Evolutionary conservation across 2,888 invertebrate genomes (phyloP).

Genomic region (Dolomedes plantarius): DNA sequence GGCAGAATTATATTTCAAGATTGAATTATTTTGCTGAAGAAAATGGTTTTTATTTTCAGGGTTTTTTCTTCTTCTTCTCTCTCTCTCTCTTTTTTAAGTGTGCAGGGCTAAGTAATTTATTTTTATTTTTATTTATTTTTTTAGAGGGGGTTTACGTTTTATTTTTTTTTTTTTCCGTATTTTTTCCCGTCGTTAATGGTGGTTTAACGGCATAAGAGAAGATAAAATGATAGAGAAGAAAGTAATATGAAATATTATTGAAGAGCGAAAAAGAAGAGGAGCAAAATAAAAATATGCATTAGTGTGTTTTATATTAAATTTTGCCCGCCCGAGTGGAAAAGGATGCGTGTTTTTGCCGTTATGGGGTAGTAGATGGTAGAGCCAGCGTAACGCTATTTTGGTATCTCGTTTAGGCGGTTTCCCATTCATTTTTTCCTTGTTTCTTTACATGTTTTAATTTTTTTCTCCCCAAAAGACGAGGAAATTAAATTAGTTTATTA

Average conservation of each 20-base stretch:
- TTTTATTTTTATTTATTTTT: slow-evolving; percentile 3
- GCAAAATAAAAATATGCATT: slow-evolving; percentile 7
- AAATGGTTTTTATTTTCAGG: slow-evolving; percentile 32
- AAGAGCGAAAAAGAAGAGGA: background rate
- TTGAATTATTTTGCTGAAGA: slow-evolving; percentile 60
- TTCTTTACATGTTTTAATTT: too few species aligned
- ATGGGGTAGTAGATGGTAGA: too few species aligned
- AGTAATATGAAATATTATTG: slow-evolving; percentile 14
- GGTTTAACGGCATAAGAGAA: slow-evolving; percentile 2
- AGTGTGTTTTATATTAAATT: slow-evolving; percentile 1
- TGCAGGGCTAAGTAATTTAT: slow-evolving; percentile 3
- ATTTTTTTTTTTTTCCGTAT: slow-evolving; percentile 10
- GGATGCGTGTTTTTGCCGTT: too few species aligned
- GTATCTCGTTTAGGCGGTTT: too few species aligned
- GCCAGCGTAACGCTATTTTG: too few species aligned
- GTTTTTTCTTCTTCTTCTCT: too few species aligned
- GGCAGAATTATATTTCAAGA: slow-evolving; percentile 66
- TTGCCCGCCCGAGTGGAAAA: background rate
- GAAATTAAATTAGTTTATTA: too few species aligned
- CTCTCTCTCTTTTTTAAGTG: slow-evolving; percentile 7
- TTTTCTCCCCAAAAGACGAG: too few species aligned
- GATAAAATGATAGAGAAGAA: background rate
- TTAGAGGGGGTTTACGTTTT: background rate
- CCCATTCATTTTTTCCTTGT: too few species aligned
- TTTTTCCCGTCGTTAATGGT: slow-evolving; percentile 22